Evolutionary conservation across 2,797 vertebrate genomes (phyloP).

Genomic region (Falco rusticolus): DNA sequence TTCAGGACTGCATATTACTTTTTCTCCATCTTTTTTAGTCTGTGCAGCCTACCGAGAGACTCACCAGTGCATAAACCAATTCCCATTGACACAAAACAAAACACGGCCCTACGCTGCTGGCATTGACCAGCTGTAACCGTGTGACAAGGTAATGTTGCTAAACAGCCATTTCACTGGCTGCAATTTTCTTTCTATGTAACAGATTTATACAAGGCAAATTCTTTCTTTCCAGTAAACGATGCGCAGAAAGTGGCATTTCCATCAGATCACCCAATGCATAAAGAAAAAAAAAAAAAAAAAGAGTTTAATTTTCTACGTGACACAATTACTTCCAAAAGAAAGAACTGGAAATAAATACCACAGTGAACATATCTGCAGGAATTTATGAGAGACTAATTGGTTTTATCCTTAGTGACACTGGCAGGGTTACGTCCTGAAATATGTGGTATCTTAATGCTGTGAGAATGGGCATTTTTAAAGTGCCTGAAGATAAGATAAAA

Average conservation of each 20-base stretch:
- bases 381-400: background rate
- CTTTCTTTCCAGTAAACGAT: background rate
- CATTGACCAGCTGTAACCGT: background rate
- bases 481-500: conserved; percentile 4
- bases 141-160: background rate
- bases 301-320: background rate
- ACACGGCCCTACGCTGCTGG: background rate
- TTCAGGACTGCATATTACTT: background rate
- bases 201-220: background rate
- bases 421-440: background rate
- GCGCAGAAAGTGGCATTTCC: background rate
- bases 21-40: background rate
- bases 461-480: background rate
- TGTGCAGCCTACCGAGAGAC: background rate
- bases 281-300: background rate
- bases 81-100: background rate
- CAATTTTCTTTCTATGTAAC: background rate
- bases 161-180: background rate
- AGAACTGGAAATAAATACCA: background rate
- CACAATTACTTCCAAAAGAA: conserved; percentile 20
- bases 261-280: background rate
- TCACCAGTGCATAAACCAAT: background rate
- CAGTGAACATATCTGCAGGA: background rate
- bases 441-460: background rate
- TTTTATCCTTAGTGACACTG: background rate